These are phyloP conservation scores for Athene cunicularia DNA, from an alignment of 2,113 vertebrate genomes.

Conservation along the genomic window DNA sequence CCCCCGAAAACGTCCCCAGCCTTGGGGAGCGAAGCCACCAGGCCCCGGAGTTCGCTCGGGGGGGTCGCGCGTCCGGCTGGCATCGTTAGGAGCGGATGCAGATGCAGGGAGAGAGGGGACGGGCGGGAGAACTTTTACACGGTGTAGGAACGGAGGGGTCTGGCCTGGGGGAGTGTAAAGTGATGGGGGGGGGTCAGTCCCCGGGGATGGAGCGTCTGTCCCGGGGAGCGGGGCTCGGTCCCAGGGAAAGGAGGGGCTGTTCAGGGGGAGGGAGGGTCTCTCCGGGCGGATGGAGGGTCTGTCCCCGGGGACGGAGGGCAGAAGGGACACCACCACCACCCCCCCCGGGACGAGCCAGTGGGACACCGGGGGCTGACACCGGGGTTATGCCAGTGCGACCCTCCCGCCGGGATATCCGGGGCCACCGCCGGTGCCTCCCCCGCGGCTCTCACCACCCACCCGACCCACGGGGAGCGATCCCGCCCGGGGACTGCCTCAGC, in stretches of 20 bases:
- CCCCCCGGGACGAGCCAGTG: no score
- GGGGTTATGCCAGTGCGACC: not conserved
- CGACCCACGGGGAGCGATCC: not conserved
- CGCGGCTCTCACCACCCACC: not conserved
- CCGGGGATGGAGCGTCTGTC: no score
- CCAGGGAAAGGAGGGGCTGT: accelerated
- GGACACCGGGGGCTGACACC: not conserved
- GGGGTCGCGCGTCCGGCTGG: accelerated
- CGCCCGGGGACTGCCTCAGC: not conserved
- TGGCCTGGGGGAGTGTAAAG: not conserved
- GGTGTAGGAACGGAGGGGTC: accelerated
- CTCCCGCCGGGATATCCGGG: accelerated
- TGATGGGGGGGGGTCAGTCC: no score
- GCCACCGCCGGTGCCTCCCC: not conserved
- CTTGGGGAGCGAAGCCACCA: not conserved
- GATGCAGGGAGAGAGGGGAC: not conserved
- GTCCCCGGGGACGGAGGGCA: not conserved
- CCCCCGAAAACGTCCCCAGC: not conserved
- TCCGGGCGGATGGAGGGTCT: not conserved
- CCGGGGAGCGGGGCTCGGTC: accelerated
- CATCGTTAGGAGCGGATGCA: not conserved
- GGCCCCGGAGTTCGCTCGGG: accelerated
- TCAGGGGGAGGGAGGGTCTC: accelerated
- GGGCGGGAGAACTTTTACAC: not conserved
- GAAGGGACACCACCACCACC: not conserved